Evolutionary conservation across 2,113 vertebrate species (phyloP), one percentile per base, ranked within the genome.

Genomic region (Panurus biarmicus): DNA sequence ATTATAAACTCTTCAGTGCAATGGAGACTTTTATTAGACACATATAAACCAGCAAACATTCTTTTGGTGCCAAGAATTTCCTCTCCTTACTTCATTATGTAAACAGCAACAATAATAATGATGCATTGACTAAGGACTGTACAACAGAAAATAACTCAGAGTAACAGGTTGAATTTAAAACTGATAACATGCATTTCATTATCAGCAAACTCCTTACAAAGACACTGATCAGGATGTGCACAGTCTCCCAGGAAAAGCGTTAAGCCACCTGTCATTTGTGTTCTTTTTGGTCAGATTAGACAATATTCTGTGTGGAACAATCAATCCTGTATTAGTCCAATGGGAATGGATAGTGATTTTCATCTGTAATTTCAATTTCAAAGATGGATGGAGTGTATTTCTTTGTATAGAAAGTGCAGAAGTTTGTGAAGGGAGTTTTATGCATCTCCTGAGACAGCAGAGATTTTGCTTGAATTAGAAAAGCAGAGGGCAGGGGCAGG

Each of bases 291-390:
- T 86, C 86, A 72, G 64, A 67, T 35, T 60, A 77, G 80, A 80
- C 86, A 86, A 90, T 84, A 76, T 64, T 58, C 83, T 78, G 56
- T 62, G 64, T 64, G 48, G 44, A 95, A 57, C 57, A 89, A 94
- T 94, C 65, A 67, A 81, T 92, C 29, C 48, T 87, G 22, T 51
- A 67, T 78, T 90, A 88, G 44, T 78, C 86, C 83, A 87, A 9
- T 67, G 85, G 85, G 92, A 90, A 86, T 29, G 40, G 57, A 78
- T 33, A 74, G 31, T 45, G 69, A 92, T 94, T 95, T 89, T 92
- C 72, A 75, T 81, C 78, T 65, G 18, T 74, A 74, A 92, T 90
- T 92, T 90, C 88, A 88, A 35, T 93, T 96, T 93, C 83, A 93
- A 88, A 94, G 71, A 86, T 0, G 1, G 45, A 88, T 84, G 82